A percentile compares a stretch with the other conserved stretches of the same genome.
Evolutionary conservation across 2,797 vertebrate genomes (phyloP).

Genomic region (Zenarchopterus dispar): DNA sequence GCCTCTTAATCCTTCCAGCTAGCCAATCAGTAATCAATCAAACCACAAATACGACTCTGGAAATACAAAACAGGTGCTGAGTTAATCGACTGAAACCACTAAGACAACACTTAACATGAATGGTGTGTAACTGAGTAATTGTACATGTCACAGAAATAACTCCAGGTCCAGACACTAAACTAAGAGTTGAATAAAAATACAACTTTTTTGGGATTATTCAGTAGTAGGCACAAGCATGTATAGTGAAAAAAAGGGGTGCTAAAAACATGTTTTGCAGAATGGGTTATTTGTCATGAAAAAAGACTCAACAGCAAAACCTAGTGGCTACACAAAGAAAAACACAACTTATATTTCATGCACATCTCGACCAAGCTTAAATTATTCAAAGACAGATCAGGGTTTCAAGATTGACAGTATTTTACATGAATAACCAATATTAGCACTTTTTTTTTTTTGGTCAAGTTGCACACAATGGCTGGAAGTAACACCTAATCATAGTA

Average conservation of each 20-base stretch:
- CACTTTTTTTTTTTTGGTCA: neutral
- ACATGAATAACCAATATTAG: too few species aligned
- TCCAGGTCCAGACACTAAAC: too few species aligned
- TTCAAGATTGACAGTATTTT: neutral
- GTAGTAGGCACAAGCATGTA: too few species aligned
- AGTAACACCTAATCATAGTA: neutral
- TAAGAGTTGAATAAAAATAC: too few species aligned
- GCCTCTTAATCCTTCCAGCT: slow-evolving; percentile 2
- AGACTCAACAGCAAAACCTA: slow-evolving; percentile 79
- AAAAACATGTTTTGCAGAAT: neutral
- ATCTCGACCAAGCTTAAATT: slow-evolving; percentile 1
- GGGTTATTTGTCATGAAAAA: neutral
- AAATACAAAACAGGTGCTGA: too few species aligned
- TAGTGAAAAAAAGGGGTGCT: neutral
- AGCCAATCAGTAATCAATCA: slow-evolving; percentile 2
- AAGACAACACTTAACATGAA: neutral
- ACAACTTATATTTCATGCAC: slow-evolving; percentile 6
- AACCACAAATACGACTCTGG: neutral
- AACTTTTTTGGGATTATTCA: too few species aligned
- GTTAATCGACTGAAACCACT: neutral
- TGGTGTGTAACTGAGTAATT: neutral
- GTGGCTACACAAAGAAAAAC: slow-evolving; percentile 68
- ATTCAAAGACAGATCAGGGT: neutral
- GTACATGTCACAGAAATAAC: too few species aligned
- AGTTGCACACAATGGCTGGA: slow-evolving; percentile 7